phyloP scores from a whole-genome alignment of 2,797 vertebrate genomes.

The Sebastes glaucus region DNA sequence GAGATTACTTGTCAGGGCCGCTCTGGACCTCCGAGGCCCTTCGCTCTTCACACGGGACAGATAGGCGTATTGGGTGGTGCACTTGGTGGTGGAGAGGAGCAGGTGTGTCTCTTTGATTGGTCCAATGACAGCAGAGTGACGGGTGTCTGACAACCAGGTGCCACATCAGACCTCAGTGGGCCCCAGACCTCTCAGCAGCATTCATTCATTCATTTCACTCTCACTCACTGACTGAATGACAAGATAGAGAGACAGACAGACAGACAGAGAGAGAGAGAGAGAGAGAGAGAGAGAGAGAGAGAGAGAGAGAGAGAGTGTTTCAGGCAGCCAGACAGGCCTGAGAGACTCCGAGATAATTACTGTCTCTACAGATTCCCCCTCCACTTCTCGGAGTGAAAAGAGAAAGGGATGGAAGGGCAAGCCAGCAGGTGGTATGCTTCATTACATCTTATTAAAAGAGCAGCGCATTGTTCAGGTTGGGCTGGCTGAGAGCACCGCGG shows the following conservation, averaged over 20 bases:
- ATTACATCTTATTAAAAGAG: conserved; percentile 57
- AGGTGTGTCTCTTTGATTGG: conserved; percentile 2
- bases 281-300: neutral
- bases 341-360: conserved; percentile 48
- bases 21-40: neutral
- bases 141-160: conserved; percentile 14
- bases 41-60: neutral
- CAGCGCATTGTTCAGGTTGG: conserved; percentile 37
- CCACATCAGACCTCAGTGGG: conserved; percentile 14
- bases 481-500: neutral
- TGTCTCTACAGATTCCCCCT: conserved; percentile 37
- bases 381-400: conserved; percentile 1
- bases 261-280: neutral
- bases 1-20: neutral
- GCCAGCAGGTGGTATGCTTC: conserved; percentile 43
- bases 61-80: neutral
- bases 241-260: conserved; percentile 16
- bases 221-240: neutral
- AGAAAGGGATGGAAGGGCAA: conserved; percentile 11
- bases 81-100: neutral
- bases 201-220: conserved; percentile 11
- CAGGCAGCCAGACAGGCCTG: conserved; percentile 18
- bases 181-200: conserved; percentile 5
- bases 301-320: neutral
- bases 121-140: conserved; percentile 45